phyloP scores from a whole-genome alignment of 2,113 vertebrate genomes.

The mouse (Mus musculus) region GRCm39 chr14:120008501-120009000 shows the following conservation, averaged over 20 bases:
- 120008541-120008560: conserved; percentile 82
- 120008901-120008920: conserved; percentile 10
- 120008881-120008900: conserved; percentile 57
- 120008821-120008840: conserved; percentile 60
- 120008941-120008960: not conserved
- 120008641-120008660: conserved; percentile 69
- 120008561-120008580: conserved; percentile 79
- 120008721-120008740: conserved; percentile 64
- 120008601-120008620: conserved; percentile 69
- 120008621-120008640: conserved; percentile 37
- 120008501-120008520: conserved; percentile 83
- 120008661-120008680: conserved; percentile 45
- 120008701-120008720: conserved; percentile 41
- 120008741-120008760: conserved; percentile 68
- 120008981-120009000: not conserved
- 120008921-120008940: not conserved
- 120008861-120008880: conserved; percentile 46
- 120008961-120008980: not conserved
- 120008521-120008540: conserved; percentile 87
- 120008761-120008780: conserved; percentile 55
- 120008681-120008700: conserved; percentile 62
- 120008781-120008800: conserved; percentile 47
- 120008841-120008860: conserved; percentile 65
- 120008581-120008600: conserved; percentile 77
- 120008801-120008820: conserved; percentile 63